Conservation (phyloP, 2,888 invertebrate species). For the Campoletis raptor region DNA sequence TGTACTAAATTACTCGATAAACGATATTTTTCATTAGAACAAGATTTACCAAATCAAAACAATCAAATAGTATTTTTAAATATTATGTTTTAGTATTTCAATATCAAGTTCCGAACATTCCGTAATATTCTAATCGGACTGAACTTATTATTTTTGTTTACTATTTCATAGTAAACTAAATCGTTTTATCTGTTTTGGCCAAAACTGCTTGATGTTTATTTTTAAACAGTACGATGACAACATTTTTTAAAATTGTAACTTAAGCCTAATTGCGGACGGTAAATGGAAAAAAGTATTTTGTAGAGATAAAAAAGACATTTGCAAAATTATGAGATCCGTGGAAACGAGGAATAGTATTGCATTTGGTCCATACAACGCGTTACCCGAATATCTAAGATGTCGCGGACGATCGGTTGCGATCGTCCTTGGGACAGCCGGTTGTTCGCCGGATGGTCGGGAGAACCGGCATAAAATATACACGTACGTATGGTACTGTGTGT, state of each 20-base stretch:
- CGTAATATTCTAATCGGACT: not conserved
- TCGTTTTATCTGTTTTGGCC: not conserved
- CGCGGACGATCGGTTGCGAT: conserved; percentile 13
- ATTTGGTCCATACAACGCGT: not conserved
- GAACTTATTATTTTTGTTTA: not conserved
- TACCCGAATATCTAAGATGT: not conserved
- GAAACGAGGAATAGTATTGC: not conserved
- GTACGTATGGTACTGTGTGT: not conserved
- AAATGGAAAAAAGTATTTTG: not conserved
- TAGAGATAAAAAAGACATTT: not conserved
- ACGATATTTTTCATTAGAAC: not conserved
- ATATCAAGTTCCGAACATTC: not conserved
- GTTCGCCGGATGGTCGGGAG: conserved; percentile 53
- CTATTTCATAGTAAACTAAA: too few relatives aligned
- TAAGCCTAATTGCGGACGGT: not conserved
- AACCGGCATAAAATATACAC: conserved; percentile 36
- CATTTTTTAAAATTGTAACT: not conserved
- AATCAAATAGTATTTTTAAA: not conserved
- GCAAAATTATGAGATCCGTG: not conserved
- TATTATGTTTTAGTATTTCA: not conserved
- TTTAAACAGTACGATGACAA: not conserved
- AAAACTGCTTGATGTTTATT: not conserved
- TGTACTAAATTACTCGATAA: not conserved
- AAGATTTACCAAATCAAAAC: not conserved
- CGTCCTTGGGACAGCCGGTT: conserved; percentile 65